phyloP scores from a whole-genome alignment of 2,113 vertebrate species.

The Diadophis punctatus region DNA sequence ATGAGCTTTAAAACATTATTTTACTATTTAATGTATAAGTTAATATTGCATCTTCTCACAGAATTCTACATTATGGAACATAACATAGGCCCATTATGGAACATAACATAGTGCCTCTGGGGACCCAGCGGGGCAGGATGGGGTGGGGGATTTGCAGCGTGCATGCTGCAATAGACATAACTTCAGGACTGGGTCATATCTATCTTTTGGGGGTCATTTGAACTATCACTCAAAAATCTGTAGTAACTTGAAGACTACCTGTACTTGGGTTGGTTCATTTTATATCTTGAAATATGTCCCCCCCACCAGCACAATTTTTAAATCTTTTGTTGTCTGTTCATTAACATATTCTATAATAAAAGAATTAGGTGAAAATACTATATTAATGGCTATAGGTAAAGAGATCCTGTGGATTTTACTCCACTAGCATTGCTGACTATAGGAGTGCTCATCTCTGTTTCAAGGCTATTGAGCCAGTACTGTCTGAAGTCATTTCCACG shows the following conservation, averaged over 20 bases:
- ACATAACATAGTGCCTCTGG: neutral
- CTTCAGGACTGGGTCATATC: neutral
- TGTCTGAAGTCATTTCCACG: neutral
- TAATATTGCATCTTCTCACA: too few species aligned
- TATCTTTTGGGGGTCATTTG: neutral
- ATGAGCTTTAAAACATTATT: neutral
- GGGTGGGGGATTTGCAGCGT: neutral
- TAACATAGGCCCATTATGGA: neutral
- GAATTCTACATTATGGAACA: neutral
- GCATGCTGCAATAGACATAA: neutral
- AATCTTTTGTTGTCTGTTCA: neutral
- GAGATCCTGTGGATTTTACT: neutral
- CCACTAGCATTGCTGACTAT: neutral
- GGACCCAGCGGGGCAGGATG: neutral
- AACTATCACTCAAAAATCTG: neutral
- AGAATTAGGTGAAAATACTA: neutral
- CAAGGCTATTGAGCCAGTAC: neutral
- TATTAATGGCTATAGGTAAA: neutral
- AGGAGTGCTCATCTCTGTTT: neutral
- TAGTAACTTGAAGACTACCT: neutral
- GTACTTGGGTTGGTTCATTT: neutral
- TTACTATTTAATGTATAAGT: neutral
- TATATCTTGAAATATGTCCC: neutral
- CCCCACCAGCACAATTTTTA: neutral
- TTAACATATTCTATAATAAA: neutral